These are phyloP conservation scores for Alsophila aescularia DNA, from an alignment of 2,888 invertebrate genomes.

Conservation along the genomic window DNA sequence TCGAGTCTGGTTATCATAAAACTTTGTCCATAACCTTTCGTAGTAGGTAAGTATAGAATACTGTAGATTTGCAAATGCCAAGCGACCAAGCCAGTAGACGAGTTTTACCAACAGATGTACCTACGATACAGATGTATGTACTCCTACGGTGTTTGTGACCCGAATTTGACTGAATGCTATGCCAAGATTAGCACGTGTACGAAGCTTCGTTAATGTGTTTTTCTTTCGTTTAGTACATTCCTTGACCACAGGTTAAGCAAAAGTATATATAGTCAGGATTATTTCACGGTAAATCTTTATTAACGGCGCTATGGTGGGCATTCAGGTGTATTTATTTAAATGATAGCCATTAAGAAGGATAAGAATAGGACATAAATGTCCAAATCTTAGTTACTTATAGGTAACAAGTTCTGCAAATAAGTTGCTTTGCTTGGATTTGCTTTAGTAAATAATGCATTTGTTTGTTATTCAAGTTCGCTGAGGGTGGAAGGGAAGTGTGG, in stretches of 20 bases:
- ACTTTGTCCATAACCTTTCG: not conserved
- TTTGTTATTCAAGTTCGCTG: conserved; percentile 8
- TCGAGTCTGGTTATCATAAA: too few relatives aligned
- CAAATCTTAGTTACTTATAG: too few relatives aligned
- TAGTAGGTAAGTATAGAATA: not conserved
- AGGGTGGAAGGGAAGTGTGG: not conserved
- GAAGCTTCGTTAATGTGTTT: conserved; percentile 48
- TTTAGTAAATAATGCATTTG: not conserved
- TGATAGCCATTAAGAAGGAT: too few relatives aligned
- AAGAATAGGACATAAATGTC: too few relatives aligned
- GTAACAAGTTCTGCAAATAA: not conserved
- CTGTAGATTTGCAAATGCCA: conserved; percentile 6
- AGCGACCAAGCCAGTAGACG: not conserved
- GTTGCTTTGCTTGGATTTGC: not conserved
- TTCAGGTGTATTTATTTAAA: not conserved
- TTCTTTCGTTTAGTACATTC: conserved; percentile 43
- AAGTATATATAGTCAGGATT: not conserved
- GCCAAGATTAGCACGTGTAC: conserved; percentile 63
- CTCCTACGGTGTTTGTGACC: conserved; percentile 63
- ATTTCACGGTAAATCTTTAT: too few relatives aligned
- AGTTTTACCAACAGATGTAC: conserved; percentile 44
- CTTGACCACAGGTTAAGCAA: conserved; percentile 22
- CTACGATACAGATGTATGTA: conserved; percentile 32
- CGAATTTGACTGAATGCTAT: conserved; percentile 59
- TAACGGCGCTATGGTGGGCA: too few relatives aligned